Conservation (phyloP, 2,888 invertebrate genomes). For the Pyrgus malvae region DNA sequence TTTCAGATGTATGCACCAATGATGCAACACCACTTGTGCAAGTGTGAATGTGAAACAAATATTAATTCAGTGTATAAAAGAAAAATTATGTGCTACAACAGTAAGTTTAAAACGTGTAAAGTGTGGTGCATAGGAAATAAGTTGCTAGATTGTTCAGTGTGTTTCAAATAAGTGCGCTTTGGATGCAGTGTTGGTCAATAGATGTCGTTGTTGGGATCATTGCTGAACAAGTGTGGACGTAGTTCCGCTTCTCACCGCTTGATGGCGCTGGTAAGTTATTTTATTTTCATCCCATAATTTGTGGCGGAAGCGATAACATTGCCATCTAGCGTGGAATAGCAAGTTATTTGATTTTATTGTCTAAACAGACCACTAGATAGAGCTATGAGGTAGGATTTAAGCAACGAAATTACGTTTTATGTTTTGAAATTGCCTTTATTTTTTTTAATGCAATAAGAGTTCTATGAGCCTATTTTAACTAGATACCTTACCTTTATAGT, state of each 20-base stretch:
- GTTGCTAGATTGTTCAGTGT: slow-evolving; percentile 38
- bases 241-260: slow-evolving; percentile 57
- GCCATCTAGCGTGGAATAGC: slow-evolving; percentile 57
- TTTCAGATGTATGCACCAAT: slow-evolving; percentile 64
- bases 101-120: slow-evolving; percentile 52
- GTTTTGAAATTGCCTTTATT: too few relatives aligned
- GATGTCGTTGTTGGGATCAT: slow-evolving; percentile 67
- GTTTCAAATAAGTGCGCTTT: slow-evolving; percentile 60
- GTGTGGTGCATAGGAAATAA: slow-evolving; percentile 31
- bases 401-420: too few relatives aligned
- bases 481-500: too few relatives aligned
- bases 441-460: too few relatives aligned
- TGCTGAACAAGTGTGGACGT: slow-evolving; percentile 53
- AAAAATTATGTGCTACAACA: slow-evolving; percentile 48
- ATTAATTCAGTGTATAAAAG: slow-evolving; percentile 49
- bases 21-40: slow-evolving; percentile 64
- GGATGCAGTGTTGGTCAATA: slow-evolving; percentile 75
- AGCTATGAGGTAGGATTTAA: slow-evolving; percentile 41
- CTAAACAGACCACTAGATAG: slow-evolving; percentile 45
- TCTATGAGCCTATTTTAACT: too few relatives aligned
- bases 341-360: slow-evolving; percentile 19
- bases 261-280: slow-evolving; percentile 64
- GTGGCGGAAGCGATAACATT: slow-evolving; percentile 12
- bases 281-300: neutral
- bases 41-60: slow-evolving; percentile 60